phyloP scores from a whole-genome alignment of 2,797 vertebrate genomes.

The Chiroxiphia lanceolata region DNA sequence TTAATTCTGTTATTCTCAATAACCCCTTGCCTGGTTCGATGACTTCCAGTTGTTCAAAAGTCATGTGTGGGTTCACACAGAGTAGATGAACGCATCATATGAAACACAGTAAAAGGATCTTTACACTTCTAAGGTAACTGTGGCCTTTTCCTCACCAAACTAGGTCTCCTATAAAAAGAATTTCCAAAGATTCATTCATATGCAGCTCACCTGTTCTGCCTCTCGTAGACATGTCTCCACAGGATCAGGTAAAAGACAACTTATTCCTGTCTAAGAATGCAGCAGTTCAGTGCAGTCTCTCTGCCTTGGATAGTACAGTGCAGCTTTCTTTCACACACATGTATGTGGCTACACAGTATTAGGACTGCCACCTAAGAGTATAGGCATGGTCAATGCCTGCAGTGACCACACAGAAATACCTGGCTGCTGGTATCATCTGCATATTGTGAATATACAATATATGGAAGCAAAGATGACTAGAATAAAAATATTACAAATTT shows the following conservation, averaged over 20 bases:
- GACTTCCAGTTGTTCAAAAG: background rate
- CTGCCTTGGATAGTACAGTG: background rate
- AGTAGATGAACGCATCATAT: background rate
- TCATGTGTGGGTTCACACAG: background rate
- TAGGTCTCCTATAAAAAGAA: background rate
- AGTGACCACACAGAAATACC: background rate
- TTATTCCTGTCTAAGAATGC: background rate
- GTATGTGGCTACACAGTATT: rapidly evolving
- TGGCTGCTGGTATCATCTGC: background rate
- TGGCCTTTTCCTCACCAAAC: background rate
- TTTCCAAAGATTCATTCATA: background rate
- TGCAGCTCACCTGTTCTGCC: background rate
- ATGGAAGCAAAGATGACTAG: background rate
- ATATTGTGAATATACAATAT: background rate
- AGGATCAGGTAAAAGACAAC: background rate
- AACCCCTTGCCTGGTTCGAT: background rate
- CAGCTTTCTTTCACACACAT: background rate
- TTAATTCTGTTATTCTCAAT: background rate
- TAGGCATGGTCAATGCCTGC: background rate
- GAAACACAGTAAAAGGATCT: background rate
- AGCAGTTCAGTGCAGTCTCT: background rate
- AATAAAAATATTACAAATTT: background rate
- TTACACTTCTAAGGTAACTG: background rate
- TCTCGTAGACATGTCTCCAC: background rate
- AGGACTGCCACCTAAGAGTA: background rate